Evolutionary conservation across 1,140 invertebrate species (phyloP), one percentile per base, ranked within the genome.

Genomic region (Zaprionus nigranus): DNA sequence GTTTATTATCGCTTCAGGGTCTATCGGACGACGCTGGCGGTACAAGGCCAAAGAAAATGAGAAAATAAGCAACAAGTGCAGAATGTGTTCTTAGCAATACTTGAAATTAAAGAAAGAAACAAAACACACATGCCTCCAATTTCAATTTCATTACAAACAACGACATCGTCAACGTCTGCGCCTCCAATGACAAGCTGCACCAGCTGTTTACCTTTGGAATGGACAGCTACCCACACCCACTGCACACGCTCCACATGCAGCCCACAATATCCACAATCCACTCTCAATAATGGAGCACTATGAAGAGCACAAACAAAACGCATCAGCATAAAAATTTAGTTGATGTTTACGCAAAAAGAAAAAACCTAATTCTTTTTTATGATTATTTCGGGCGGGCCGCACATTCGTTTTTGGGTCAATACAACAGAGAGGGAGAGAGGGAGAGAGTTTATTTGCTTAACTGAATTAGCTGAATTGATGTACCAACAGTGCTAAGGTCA

Each of bases 21-120:
- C 26, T 17, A 43, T 67, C 46, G 46, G 46, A 51, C 46, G 20
- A 4, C 3, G 70, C 56, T 58, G 69, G 57, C 54, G 30, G 26
- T 56, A 64, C 76, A 83, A 84, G 82, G 81, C 68, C 82, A 67
- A 67, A 82, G 58, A 26, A 54, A 62, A 46, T 63, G 26, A 24
- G 26, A 81, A 73, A 81, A 72, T 38, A 70, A 71, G 81, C 81
- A 84, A 84, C 78, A 84, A 84, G 81, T 84, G 73, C 81, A 81
- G 28, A 60, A 64, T 61, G 65, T 22, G 43, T 58, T 36, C 57
- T 51, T 51, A 57, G 20, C 7, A 24, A 53, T 43, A 59, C 34
- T 46, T 43, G 58, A 59, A 58, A 28, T 22, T 26, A 53, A 38
- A 11, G 22, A 9, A 66, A 58, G n/a, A 30, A 26, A 30, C 36